Percentiles rank a stretch among this genome's conserved stretches.
Conservation (phyloP, 2,797 vertebrate genomes). For the Falco berigora region DNA sequence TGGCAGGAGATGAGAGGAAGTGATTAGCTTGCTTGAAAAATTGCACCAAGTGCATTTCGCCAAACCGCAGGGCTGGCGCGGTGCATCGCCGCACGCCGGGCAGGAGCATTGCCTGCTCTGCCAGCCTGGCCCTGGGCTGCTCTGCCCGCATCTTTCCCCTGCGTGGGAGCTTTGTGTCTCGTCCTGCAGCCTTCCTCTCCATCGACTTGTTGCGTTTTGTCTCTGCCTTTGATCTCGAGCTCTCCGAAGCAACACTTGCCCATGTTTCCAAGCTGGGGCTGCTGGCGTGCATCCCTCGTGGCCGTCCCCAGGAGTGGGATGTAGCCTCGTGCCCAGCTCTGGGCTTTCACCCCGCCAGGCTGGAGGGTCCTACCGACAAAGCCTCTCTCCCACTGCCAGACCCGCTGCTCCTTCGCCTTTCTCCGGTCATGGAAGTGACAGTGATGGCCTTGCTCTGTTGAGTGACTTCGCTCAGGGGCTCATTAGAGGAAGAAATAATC, state of each 20-base stretch:
- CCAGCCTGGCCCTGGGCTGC: not conserved
- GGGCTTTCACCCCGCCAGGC: accelerated
- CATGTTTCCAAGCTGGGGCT: accelerated
- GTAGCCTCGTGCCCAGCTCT: not conserved
- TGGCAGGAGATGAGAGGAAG: not conserved
- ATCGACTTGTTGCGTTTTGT: not conserved
- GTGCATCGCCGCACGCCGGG: accelerated
- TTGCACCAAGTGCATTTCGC: not conserved
- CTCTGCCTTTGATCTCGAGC: not conserved
- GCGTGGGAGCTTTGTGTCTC: accelerated
- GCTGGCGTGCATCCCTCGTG: not conserved
- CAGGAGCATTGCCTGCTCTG: not conserved
- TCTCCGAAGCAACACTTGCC: not conserved
- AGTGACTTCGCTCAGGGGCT: not conserved
- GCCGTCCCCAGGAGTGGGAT: accelerated
- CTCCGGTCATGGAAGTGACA: accelerated
- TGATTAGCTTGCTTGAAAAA: not conserved
- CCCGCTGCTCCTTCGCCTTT: accelerated
- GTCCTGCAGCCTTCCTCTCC: not conserved
- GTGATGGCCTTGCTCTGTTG: not conserved
- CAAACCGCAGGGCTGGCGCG: not conserved
- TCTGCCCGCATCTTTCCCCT: not conserved
- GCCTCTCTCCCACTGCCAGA: accelerated
- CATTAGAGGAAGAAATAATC: not conserved
- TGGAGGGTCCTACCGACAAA: not conserved